Percentiles rank a stretch among this genome's conserved stretches.
phyloP scores from a whole-genome alignment of 2,113 vertebrate genomes.

The Phyllostomus discolor region DNA sequence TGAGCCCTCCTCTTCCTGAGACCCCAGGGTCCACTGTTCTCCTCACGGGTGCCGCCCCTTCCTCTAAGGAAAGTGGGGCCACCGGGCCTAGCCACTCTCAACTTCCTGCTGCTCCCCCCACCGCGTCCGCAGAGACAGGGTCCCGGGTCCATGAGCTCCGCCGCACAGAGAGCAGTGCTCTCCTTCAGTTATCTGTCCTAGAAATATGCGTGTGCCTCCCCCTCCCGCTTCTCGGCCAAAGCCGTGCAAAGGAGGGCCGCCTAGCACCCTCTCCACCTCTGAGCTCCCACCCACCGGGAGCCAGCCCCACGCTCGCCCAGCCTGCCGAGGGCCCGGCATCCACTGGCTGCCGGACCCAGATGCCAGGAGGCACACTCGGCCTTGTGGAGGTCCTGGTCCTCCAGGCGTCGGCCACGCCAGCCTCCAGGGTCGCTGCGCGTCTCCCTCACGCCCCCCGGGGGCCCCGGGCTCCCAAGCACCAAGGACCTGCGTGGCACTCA shows the following conservation, averaged over 20 bases:
- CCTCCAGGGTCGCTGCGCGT: background rate
- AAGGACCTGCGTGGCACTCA: fast-evolving
- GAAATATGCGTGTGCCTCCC: background rate
- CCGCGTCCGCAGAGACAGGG: background rate
- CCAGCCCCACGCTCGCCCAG: background rate
- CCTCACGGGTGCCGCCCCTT: background rate
- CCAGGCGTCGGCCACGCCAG: background rate
- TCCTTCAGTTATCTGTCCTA: background rate
- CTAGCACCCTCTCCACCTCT: background rate
- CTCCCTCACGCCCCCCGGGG: background rate
- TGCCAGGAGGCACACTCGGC: fast-evolving
- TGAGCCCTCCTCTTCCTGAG: background rate
- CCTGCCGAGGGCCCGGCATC: background rate
- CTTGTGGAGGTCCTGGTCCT: fast-evolving
- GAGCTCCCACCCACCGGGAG: background rate
- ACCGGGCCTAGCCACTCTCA: background rate
- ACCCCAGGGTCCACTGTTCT: background rate
- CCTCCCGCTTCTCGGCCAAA: background rate
- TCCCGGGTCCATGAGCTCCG: background rate
- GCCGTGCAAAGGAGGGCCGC: background rate
- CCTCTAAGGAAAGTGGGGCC: background rate
- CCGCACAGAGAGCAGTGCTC: background rate
- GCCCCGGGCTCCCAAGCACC: background rate
- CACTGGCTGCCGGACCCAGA: background rate
- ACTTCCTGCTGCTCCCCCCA: too few species aligned